These are phyloP conservation scores for Cantharis rufa DNA, from an alignment of 2,888 invertebrate species.

Conservation along the genomic window DNA sequence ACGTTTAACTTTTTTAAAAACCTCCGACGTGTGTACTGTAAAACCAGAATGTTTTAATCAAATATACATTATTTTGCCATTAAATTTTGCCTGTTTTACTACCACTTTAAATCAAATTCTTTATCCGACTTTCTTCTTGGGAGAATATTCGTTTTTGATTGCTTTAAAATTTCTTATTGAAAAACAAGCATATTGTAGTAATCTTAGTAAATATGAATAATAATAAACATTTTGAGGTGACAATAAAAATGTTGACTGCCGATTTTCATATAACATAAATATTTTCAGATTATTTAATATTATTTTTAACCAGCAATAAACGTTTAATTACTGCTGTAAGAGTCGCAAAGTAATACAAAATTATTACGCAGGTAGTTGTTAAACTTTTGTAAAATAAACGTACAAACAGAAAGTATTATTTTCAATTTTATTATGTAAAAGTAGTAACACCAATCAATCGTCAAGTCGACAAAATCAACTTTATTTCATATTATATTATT, in stretches of 20 bases:
- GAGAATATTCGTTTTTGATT: conserved; percentile 28
- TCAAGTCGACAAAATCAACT: neutral
- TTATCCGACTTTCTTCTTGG: conserved; percentile 20
- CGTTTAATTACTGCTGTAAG: too few relatives aligned
- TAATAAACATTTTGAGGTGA: neutral
- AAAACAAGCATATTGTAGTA: neutral
- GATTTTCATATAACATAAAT: neutral
- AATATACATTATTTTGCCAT: conserved; percentile 30
- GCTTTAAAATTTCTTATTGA: conserved; percentile 6
- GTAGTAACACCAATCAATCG: neutral
- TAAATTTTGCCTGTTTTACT: conserved; percentile 28
- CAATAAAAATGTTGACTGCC: neutral
- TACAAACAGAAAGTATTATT: neutral
- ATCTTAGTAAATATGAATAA: neutral
- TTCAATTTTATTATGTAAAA: neutral
- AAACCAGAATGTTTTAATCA: conserved; percentile 28
- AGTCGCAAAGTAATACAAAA: too few relatives aligned
- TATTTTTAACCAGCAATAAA: neutral
- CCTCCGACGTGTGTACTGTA: conserved; percentile 18
- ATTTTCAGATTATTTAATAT: neutral
- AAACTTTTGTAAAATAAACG: too few relatives aligned
- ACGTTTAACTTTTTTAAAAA: conserved; percentile 21
- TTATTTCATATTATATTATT: neutral
- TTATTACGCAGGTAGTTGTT: too few relatives aligned
- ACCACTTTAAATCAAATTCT: conserved; percentile 31